These are phyloP conservation scores for Rhopalosiphum maidis DNA, from an alignment of 1,140 invertebrate genomes.

Conservation along the genomic window DNA sequence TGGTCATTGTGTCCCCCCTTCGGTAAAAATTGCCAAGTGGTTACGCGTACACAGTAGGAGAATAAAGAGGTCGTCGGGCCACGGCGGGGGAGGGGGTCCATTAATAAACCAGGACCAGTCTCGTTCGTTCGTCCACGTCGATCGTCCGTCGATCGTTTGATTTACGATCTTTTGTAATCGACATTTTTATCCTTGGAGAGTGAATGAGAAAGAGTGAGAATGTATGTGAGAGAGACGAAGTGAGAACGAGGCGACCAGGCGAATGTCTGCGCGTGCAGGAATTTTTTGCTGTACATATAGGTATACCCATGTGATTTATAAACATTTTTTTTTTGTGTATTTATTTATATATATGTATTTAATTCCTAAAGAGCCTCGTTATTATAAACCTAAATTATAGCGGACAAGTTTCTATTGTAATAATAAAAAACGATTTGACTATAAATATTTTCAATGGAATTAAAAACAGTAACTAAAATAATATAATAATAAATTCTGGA, in stretches of 20 bases:
- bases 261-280: constrained; percentile 57
- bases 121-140: constrained; percentile 50
- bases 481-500: neutral
- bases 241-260: constrained; percentile 33
- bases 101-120: constrained; percentile 57
- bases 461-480: neutral
- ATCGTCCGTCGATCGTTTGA: constrained; percentile 57
- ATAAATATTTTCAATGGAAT: constrained; percentile 31
- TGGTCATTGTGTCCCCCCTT: constrained; percentile 13
- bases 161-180: constrained; percentile 57
- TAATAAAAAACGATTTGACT: neutral
- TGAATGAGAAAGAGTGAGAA: constrained; percentile 6
- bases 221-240: neutral
- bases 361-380: constrained; percentile 12
- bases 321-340: neutral
- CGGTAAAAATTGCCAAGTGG: constrained; percentile 34
- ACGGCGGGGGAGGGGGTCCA: constrained; percentile 27
- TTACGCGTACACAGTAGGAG: constrained; percentile 35
- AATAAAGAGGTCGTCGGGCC: constrained; percentile 38
- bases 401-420: constrained; percentile 20
- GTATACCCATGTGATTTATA: constrained; percentile 10
- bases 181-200: constrained; percentile 54
- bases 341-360: neutral
- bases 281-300: constrained; percentile 31
- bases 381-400: constrained; percentile 30